Evolutionary conservation across 1,140 invertebrate genomes (phyloP), one percentile per base, ranked within the genome.

Genomic region (Aricia agestis): DNA sequence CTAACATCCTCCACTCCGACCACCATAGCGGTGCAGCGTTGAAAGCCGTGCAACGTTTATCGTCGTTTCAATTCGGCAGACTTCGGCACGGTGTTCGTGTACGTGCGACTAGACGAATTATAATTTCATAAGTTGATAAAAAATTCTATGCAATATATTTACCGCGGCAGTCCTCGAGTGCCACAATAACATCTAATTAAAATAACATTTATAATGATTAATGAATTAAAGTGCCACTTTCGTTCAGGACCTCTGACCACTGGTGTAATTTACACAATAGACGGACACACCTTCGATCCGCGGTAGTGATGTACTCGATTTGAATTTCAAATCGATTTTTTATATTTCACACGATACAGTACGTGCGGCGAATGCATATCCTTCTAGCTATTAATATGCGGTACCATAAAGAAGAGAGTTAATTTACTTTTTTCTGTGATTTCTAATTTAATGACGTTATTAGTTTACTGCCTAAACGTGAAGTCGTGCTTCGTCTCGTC

Each of bases 341-440:
- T 63, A 36, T 52, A 10, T 25, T 63, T 63, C 59, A 63, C 59
- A 63, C 59, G 59, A 63, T 63, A 63, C 59, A 11, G 9, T 63
- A 63, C 59, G 59, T 63, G 59, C 19, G 7, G 1, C 4, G 59
- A 18, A 63, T 63, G 59, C 59, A 63, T 63, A 17, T 25, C 59
- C 59, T 63, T 63, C 59, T 63, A 63, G 59, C 19, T 1, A 19
- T 63, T 63, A 63, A 31, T 63, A 63, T 63, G 59, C 59, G 17
- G 10, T 63, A 63, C 59, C 59, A 63, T 63, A 63, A 63, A 63
- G 59, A 18, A 63, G 59, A 63, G 59, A 63, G 59, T 63, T 63
- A 7, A 63, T 63, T 63, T 63, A 63, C 59, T 63, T 63, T 25
- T 59, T 63, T 63, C 19, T 25, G 59, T 19, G 59, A 63, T 63